Percentiles rank a stretch among this genome's conserved stretches.
These are phyloP conservation scores for Formica selysi DNA, from an alignment of 1,140 invertebrate species.

Conservation along the genomic window DNA sequence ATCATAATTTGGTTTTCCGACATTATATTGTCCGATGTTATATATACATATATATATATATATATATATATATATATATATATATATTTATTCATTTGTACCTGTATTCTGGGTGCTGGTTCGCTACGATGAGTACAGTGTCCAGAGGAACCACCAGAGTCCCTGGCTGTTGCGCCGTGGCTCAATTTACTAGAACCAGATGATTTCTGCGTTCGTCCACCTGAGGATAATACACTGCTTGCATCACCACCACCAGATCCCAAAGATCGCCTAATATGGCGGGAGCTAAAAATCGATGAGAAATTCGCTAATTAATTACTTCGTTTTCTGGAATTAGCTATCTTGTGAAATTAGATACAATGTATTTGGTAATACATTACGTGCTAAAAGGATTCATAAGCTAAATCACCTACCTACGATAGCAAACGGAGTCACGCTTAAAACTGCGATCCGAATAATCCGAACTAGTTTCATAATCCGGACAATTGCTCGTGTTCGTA, in stretches of 20 bases:
- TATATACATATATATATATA: background rate
- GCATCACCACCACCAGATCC: constrained; percentile 85
- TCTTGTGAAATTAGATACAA: background rate
- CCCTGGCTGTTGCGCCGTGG: constrained; percentile 87
- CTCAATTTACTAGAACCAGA: constrained; percentile 86
- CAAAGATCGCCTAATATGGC: constrained; percentile 84
- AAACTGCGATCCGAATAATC: constrained; percentile 86
- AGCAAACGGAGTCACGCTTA: constrained; percentile 82
- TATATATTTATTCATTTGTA: constrained; percentile 45
- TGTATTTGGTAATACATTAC: background rate
- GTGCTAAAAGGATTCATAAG: background rate
- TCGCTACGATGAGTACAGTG: constrained; percentile 92
- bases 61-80: background rate
- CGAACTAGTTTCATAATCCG: constrained; percentile 85
- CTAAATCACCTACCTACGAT: constrained; percentile 79
- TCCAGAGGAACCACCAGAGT: constrained; percentile 92
- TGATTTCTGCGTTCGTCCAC: constrained; percentile 85
- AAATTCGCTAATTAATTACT: background rate
- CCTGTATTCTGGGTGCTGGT: constrained; percentile 87
- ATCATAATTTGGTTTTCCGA: background rate
- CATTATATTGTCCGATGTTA: too few species aligned
- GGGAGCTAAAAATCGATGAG: constrained; percentile 73
- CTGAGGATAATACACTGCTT: constrained; percentile 84
- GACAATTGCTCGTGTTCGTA: constrained; percentile 78
- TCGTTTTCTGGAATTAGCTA: background rate